Evolutionary conservation across 1,140 invertebrate genomes (phyloP).

Genomic region (Ostrea edulis): DNA sequence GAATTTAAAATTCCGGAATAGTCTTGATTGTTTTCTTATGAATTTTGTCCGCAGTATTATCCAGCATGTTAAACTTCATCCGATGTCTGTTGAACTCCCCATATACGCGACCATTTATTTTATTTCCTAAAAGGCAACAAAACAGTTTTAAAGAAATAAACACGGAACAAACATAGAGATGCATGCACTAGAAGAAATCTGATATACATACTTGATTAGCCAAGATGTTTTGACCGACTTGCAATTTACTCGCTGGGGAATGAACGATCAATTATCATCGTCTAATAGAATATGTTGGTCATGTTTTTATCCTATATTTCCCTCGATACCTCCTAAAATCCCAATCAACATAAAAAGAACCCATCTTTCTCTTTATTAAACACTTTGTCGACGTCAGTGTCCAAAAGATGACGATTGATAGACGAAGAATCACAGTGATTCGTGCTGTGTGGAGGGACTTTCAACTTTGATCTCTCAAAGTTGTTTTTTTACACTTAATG

Average conservation of each 20-base stretch:
- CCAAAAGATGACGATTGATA: neutral
- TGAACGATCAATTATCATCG: neutral
- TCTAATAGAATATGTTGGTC: slow-evolving; percentile 17
- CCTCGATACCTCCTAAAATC: neutral
- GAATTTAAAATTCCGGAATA: too few species aligned
- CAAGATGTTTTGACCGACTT: neutral
- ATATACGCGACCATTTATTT: too few species aligned
- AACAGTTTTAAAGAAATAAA: too few species aligned
- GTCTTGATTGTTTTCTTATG: too few species aligned
- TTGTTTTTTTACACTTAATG: neutral
- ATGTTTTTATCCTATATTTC: neutral
- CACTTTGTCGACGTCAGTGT: neutral
- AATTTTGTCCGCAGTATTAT: too few species aligned
- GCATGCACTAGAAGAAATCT: too few species aligned
- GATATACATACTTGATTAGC: neutral
- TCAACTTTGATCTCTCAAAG: neutral
- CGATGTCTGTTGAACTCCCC: too few species aligned
- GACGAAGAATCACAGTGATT: neutral
- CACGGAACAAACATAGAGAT: too few species aligned
- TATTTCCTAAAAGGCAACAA: too few species aligned
- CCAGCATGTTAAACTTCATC: too few species aligned
- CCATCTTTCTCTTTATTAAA: neutral
- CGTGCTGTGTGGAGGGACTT: neutral
- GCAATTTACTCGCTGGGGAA: neutral
- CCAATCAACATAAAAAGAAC: neutral